These are phyloP conservation scores for Diadophis punctatus DNA, from an alignment of 2,113 vertebrate species.

Conservation along the genomic window DNA sequence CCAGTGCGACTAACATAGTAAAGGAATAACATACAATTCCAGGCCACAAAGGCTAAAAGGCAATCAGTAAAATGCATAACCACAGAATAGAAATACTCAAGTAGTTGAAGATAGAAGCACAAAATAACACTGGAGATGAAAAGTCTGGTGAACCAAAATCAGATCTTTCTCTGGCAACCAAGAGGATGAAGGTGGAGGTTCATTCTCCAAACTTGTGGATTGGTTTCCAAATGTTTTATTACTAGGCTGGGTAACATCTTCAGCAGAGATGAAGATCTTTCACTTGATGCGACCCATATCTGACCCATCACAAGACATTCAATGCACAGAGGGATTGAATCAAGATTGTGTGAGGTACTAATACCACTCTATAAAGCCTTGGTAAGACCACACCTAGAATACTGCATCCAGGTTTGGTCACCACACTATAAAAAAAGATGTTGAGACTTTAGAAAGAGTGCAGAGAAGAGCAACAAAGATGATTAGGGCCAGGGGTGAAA, in stretches of 20 bases:
- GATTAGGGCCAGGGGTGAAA: too few relatives aligned
- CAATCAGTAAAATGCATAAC: background rate
- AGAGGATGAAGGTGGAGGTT: background rate
- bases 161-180: background rate
- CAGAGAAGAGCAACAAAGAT: too few relatives aligned
- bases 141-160: background rate
- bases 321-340: too few relatives aligned
- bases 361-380: too few relatives aligned
- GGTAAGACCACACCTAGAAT: too few relatives aligned
- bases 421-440: too few relatives aligned
- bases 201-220: background rate
- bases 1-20: background rate
- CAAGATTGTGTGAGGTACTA: too few relatives aligned
- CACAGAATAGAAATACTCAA: too few relatives aligned
- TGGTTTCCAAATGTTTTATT: background rate
- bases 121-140: background rate
- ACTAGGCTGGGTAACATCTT: background rate
- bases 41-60: background rate
- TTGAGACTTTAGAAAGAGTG: too few relatives aligned
- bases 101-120: background rate
- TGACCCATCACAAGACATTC: background rate
- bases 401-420: too few relatives aligned
- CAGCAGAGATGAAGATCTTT: background rate
- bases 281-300: background rate
- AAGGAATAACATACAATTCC: too few relatives aligned